phyloP scores from a whole-genome alignment of 1,140 invertebrate species.

The Magallana gigas region DNA sequence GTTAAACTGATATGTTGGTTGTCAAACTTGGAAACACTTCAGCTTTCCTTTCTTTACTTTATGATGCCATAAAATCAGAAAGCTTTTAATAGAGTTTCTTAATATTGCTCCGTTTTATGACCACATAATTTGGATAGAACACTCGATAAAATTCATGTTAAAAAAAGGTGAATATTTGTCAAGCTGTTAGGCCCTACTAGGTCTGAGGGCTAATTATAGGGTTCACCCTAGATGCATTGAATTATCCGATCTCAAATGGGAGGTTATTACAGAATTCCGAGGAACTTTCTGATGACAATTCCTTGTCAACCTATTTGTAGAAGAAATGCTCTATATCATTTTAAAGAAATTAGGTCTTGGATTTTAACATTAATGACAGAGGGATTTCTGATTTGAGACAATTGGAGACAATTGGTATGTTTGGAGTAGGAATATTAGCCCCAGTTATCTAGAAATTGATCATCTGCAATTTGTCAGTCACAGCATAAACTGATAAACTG shows the following conservation, averaged over 20 bases:
- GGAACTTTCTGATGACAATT: neutral
- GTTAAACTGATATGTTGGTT: neutral
- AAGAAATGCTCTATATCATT: neutral
- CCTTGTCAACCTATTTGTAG: neutral
- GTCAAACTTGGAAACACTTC: neutral
- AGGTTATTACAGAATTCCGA: neutral
- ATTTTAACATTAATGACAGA: neutral
- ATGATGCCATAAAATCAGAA: neutral
- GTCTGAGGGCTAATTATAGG: constrained; percentile 9
- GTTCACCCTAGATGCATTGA: neutral
- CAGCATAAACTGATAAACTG: too few species aligned
- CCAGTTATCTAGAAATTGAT: too few species aligned
- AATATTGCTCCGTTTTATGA: neutral
- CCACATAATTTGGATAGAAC: neutral
- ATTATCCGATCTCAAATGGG: neutral
- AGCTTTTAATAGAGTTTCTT: neutral
- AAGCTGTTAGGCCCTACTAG: neutral
- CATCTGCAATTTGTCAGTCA: too few species aligned
- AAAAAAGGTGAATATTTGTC: neutral
- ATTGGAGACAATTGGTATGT: too few species aligned
- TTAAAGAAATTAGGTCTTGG: neutral
- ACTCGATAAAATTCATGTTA: neutral
- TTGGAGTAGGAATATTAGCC: too few species aligned
- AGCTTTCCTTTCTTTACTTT: neutral
- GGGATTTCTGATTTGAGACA: too few species aligned